These are phyloP conservation scores for Bradypodion ventrale DNA, from an alignment of 2,797 vertebrate genomes.

Conservation along the genomic window DNA sequence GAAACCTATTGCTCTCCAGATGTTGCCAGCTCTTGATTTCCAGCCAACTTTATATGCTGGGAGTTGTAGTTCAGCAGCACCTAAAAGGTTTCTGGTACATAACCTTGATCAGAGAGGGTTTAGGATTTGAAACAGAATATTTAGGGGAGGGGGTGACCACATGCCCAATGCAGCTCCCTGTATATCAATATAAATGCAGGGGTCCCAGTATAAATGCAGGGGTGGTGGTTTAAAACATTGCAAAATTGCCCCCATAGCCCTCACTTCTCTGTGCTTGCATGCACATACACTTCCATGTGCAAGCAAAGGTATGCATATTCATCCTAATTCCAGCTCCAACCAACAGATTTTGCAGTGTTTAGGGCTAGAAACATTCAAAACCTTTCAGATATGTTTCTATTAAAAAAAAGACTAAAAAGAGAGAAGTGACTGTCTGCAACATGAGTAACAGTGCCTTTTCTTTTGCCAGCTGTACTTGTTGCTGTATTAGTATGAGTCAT, in stretches of 20 bases:
- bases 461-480: background rate
- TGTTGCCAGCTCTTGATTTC: background rate
- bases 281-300: no score
- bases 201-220: no score
- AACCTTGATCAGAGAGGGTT: background rate
- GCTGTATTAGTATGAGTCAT: conserved; percentile 32
- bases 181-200: no score
- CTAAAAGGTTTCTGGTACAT: background rate
- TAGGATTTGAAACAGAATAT: background rate
- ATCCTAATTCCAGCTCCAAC: background rate
- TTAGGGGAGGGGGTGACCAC: no score
- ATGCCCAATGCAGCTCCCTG: no score
- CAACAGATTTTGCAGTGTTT: background rate
- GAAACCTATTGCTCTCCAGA: background rate
- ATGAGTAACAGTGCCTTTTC: rapidly evolving
- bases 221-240: no score
- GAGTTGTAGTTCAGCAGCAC: background rate
- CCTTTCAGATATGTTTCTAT: background rate
- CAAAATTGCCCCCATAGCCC: no score
- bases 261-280: no score
- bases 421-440: background rate
- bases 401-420: background rate
- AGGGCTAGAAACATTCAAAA: background rate
- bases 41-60: background rate
- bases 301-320: no score